A percentile compares a stretch with the other conserved stretches of the same genome.
Conservation (phyloP, 2,888 invertebrate genomes). For the Pyrrhia umbra region DNA sequence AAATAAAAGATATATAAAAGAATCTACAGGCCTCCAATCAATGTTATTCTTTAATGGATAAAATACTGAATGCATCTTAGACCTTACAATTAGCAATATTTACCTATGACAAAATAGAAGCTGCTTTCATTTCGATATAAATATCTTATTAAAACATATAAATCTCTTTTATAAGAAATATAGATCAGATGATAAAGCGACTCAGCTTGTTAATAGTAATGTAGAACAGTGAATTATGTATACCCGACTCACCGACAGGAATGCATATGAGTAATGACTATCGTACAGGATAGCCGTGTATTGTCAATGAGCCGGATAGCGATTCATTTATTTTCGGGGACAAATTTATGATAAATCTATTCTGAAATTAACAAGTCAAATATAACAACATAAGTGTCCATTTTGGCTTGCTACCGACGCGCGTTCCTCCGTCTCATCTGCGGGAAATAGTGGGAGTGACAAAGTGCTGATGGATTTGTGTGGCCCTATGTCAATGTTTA, state of each 20-base stretch:
- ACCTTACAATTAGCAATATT: too few relatives aligned
- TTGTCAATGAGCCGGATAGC: constrained; percentile 11
- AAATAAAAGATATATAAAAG: too few relatives aligned
- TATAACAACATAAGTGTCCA: background rate
- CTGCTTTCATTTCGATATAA: too few relatives aligned
- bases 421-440: background rate
- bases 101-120: too few relatives aligned
- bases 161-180: too few relatives aligned
- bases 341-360: constrained; percentile 1
- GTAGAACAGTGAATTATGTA: too few relatives aligned
- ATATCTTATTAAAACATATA: too few relatives aligned
- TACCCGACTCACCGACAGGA: background rate
- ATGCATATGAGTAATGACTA: background rate
- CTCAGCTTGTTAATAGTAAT: too few relatives aligned
- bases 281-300: background rate
- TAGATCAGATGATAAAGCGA: too few relatives aligned
- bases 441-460: constrained; percentile 18
- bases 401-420: constrained; percentile 9
- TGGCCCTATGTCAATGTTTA: constrained; percentile 5
- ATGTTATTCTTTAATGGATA: too few relatives aligned
- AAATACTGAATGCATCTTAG: too few relatives aligned
- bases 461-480: constrained; percentile 35
- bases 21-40: too few relatives aligned
- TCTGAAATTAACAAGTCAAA: constrained; percentile 7
- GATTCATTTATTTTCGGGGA: constrained; percentile 13